Evolutionary conservation across 2,797 vertebrate species (phyloP).

Genomic region (Tokudaia tokunoshimensis): DNA sequence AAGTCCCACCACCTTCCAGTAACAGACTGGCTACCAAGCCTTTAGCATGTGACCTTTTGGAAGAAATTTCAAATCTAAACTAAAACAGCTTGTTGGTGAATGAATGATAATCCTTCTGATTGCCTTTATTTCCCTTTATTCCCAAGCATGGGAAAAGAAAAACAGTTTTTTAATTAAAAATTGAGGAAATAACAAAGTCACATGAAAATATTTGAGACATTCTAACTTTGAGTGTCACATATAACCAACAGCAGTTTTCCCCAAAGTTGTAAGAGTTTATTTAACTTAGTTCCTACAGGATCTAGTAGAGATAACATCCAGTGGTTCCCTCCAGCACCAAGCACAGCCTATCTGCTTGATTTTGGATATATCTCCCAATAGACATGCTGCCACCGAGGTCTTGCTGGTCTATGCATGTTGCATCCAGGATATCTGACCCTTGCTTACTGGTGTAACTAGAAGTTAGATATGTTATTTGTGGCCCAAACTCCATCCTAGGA

Average conservation of each 20-base stretch:
- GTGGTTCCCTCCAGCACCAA: neutral
- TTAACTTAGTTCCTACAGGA: neutral
- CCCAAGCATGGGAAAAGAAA: neutral
- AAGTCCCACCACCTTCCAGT: neutral
- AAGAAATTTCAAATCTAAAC: neutral
- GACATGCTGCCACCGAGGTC: neutral
- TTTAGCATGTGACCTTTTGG: neutral
- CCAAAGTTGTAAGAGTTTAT: neutral
- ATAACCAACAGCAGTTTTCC: neutral
- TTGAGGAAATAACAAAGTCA: neutral
- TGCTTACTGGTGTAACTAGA: neutral
- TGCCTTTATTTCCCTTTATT: neutral
- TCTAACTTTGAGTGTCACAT: slow-evolving; percentile 20
- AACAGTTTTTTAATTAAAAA: neutral
- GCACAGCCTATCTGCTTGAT: neutral
- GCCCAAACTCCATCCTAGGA: neutral
- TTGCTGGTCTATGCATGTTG: neutral
- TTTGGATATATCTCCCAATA: neutral
- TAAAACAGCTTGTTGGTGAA: neutral
- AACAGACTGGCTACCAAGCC: neutral
- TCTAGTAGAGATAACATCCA: neutral
- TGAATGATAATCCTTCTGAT: neutral
- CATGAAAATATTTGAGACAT: slow-evolving; percentile 24
- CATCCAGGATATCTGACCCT: neutral
- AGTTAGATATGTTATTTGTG: neutral